These are phyloP conservation scores for Anhinga rufa DNA, from an alignment of 2,113 vertebrate species.

Conservation along the genomic window DNA sequence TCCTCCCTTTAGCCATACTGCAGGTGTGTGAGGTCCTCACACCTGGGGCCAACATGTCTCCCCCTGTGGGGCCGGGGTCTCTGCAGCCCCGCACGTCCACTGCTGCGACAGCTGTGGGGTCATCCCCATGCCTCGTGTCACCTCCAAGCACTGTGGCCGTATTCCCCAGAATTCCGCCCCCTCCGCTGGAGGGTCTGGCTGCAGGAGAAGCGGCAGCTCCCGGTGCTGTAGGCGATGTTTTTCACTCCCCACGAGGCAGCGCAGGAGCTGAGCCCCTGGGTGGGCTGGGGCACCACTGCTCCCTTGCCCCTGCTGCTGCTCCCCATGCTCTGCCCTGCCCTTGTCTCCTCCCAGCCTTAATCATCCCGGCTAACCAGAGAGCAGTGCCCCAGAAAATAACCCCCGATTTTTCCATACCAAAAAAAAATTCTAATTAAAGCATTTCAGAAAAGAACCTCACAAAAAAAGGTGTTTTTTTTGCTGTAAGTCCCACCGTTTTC, in stretches of 20 bases:
- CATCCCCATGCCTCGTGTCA: accelerated
- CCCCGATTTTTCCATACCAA: not conserved
- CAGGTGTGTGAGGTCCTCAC: not conserved
- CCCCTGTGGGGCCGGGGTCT: accelerated
- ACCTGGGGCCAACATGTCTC: not conserved
- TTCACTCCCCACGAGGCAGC: accelerated
- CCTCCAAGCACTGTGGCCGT: accelerated
- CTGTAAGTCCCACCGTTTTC: not conserved
- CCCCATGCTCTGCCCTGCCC: not conserved
- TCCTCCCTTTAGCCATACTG: accelerated
- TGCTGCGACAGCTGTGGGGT: not conserved
- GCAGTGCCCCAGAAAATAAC: not conserved
- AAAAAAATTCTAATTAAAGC: not conserved
- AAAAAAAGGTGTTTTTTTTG: not conserved
- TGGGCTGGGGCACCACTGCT: not conserved
- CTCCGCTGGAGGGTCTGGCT: accelerated
- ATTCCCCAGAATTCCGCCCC: not conserved
- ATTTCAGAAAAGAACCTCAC: not conserved
- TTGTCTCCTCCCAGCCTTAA: not conserved
- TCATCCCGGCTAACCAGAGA: accelerated
- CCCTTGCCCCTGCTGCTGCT: too few relatives aligned
- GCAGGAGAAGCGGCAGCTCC: accelerated
- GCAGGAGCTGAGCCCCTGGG: not conserved
- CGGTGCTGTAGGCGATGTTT: not conserved
- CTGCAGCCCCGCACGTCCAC: not conserved